Evolutionary conservation across 1,140 invertebrate species (phyloP).

Genomic region (Eufriesea mexicana): DNA sequence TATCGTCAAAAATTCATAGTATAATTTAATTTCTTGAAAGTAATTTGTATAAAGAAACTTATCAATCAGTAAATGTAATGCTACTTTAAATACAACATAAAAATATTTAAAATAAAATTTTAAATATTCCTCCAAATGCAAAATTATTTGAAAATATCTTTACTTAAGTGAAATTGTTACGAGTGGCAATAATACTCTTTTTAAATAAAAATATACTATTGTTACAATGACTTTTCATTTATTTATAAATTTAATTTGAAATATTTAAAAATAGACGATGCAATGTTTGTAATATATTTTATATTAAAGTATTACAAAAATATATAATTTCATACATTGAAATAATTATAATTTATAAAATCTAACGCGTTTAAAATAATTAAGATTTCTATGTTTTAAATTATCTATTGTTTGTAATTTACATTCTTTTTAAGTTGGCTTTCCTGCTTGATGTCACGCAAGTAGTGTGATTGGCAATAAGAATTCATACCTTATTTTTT

Average conservation of each 20-base stretch:
- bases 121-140: background rate
- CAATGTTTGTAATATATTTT: too few relatives aligned
- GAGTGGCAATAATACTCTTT: background rate
- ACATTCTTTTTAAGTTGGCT: background rate
- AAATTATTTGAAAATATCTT: constrained; percentile 12
- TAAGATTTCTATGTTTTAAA: background rate
- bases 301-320: background rate
- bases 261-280: background rate
- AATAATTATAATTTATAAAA: too few relatives aligned
- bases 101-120: constrained; percentile 25
- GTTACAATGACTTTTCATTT: background rate
- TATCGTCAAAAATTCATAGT: background rate
- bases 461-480: background rate
- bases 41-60: constrained; percentile 6
- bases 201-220: constrained; percentile 5
- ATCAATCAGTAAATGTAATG: background rate
- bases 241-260: background rate
- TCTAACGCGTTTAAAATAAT: background rate
- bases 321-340: too few relatives aligned
- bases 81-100: constrained; percentile 3
- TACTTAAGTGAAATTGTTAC: constrained; percentile 14
- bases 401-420: background rate
- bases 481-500: background rate
- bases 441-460: background rate
- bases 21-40: constrained; percentile 21